Percentiles rank a stretch among this genome's conserved stretches.
Evolutionary conservation across 2,888 invertebrate genomes (phyloP).

Genomic region (Epiblema foenella): DNA sequence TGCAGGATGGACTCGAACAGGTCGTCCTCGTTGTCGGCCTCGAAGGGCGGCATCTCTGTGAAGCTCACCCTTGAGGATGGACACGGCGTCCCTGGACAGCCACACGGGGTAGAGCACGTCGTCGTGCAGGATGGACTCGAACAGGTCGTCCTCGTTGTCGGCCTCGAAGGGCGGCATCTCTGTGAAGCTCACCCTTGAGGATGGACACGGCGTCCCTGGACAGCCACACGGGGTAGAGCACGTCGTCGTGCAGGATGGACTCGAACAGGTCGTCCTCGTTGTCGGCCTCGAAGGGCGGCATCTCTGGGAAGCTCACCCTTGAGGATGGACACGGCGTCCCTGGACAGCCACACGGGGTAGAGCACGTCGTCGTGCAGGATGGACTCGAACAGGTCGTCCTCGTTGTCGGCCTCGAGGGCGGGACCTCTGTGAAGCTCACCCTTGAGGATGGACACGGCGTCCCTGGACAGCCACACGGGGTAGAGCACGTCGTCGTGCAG

Average conservation of each 20-base stretch:
- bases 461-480: constrained; percentile 93
- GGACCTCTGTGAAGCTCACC: too few relatives aligned
- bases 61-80: constrained; percentile 84
- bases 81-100: constrained; percentile 82
- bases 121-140: constrained; percentile 99
- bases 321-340: constrained; percentile 76
- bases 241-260: constrained; percentile 98
- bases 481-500: constrained; percentile 99
- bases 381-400: too few relatives aligned
- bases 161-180: too few relatives aligned
- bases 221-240: constrained; percentile 98
- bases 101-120: constrained; percentile 99
- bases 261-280: constrained; percentile 79
- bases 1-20: constrained; percentile 99
- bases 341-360: constrained; percentile 95
- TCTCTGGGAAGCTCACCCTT: too few relatives aligned
- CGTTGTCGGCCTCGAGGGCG: constrained; percentile 98
- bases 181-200: constrained; percentile 73
- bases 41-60: too few relatives aligned
- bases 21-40: constrained; percentile 99
- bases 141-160: constrained; percentile 99
- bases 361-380: constrained; percentile 98
- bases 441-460: constrained; percentile 77
- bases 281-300: constrained; percentile 4
- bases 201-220: constrained; percentile 77